These are phyloP conservation scores for Meloidogyne hapla DNA, from an alignment of 1,140 invertebrate genomes.

Conservation along the genomic window DNA sequence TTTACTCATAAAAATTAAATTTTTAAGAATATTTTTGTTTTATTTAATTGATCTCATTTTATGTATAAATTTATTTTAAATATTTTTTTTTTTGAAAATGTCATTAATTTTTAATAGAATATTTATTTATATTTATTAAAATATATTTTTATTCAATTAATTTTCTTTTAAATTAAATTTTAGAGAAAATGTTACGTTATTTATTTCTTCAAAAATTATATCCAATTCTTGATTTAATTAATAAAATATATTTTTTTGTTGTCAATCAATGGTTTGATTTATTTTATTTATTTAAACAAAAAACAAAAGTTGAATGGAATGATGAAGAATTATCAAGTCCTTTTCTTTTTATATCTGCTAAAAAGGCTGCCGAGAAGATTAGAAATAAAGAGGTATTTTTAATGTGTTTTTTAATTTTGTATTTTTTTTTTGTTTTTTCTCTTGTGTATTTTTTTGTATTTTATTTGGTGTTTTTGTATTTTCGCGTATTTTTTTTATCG, in stretches of 20 bases:
- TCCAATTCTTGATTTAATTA: conserved; percentile 4
- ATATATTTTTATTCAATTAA: no score
- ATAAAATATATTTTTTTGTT: neutral
- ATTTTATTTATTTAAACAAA: conserved; percentile 14
- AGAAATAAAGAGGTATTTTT: conserved; percentile 25
- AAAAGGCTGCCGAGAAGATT: conserved; percentile 26
- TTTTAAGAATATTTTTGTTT: no score
- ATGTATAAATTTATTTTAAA: no score
- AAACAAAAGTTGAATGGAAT: conserved; percentile 15
- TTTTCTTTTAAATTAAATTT: neutral
- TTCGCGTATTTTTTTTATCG: no score
- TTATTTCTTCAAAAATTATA: conserved; percentile 13
- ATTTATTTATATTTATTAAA: no score
- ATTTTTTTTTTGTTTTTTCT: neutral
- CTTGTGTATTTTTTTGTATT: no score
- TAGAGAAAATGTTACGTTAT: conserved; percentile 4
- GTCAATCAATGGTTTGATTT: neutral
- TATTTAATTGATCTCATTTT: no score
- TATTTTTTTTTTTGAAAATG: no score
- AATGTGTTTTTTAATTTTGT: neutral
- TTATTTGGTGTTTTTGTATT: no score
- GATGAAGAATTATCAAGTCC: conserved; percentile 10
- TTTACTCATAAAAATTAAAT: no score
- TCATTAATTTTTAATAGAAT: no score
- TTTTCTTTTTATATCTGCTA: conserved; percentile 31